Conservation (phyloP, 2,888 invertebrate species). For the Tuberolachnus salignus region DNA sequence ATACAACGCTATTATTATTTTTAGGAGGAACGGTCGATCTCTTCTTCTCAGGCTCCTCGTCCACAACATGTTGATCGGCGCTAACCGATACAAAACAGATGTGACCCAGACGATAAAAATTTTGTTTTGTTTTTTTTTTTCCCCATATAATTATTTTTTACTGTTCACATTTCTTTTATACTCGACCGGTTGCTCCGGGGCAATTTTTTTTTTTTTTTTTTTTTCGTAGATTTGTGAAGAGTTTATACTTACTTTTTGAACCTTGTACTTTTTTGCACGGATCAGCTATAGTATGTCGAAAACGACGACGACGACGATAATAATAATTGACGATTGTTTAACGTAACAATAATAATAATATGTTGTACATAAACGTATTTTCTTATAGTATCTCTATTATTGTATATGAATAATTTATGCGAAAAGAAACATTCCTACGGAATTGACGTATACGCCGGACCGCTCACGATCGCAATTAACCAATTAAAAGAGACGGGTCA, state of each 20-base stretch:
- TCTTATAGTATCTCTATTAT: not conserved
- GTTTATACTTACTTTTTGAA: not conserved
- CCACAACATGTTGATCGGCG: slow-evolving; percentile 32
- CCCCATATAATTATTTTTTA: not conserved
- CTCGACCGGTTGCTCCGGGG: not conserved
- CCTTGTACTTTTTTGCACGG: slow-evolving; percentile 30
- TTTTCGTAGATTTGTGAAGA: slow-evolving; percentile 19
- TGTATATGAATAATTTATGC: not conserved
- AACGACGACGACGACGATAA: not conserved
- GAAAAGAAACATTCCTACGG: slow-evolving; percentile 35
- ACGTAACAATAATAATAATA: not conserved
- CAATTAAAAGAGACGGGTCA: slow-evolving; percentile 32
- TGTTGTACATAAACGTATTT: slow-evolving; percentile 10
- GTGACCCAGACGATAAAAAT: slow-evolving; percentile 50
- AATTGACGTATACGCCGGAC: slow-evolving; percentile 10
- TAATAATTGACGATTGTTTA: slow-evolving; percentile 28
- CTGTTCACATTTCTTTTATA: slow-evolving; percentile 16
- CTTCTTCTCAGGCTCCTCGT: slow-evolving; percentile 26
- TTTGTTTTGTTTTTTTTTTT: slow-evolving; percentile 49
- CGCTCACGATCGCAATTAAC: slow-evolving; percentile 21
- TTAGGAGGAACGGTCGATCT: slow-evolving; percentile 18
- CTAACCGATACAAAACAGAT: slow-evolving; percentile 49
- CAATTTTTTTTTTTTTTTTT: slow-evolving; percentile 21
- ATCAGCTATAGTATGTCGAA: not conserved
- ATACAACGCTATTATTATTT: slow-evolving; percentile 25